Evolutionary conservation across 2,113 vertebrate species (phyloP).

Genomic region (Ictidomys tridecemlineatus): DNA sequence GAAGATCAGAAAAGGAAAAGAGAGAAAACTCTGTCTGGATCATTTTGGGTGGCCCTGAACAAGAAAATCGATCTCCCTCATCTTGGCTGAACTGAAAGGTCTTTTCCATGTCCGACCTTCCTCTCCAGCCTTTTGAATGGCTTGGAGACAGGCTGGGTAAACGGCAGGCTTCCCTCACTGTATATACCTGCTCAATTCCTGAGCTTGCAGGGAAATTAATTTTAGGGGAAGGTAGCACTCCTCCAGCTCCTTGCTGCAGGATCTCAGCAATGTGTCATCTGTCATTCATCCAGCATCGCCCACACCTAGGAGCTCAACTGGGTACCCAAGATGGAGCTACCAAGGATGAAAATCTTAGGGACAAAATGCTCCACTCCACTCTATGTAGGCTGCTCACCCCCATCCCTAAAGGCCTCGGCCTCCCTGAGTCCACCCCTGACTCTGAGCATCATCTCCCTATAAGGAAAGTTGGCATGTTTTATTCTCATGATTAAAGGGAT

Average conservation of each 20-base stretch:
- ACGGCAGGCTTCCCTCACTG: too few relatives aligned
- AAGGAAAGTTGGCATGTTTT: not conserved
- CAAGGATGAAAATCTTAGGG: not conserved
- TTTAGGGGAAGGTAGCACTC: not conserved
- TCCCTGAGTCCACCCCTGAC: not conserved
- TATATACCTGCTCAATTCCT: not conserved
- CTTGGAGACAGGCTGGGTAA: fast-evolving
- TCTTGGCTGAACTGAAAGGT: not conserved
- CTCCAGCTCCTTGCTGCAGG: not conserved
- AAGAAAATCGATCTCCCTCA: not conserved
- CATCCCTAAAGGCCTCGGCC: not conserved
- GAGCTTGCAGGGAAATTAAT: not conserved
- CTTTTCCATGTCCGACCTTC: not conserved
- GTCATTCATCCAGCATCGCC: not conserved
- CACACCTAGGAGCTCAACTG: not conserved
- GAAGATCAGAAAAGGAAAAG: not conserved
- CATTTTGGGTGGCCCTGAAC: not conserved
- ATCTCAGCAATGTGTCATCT: not conserved
- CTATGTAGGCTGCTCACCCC: not conserved
- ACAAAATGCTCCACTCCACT: not conserved
- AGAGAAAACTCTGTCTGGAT: not conserved
- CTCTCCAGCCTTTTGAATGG: not conserved
- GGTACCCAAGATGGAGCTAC: not conserved
- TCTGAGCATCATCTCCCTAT: not conserved
- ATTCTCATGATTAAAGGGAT: not conserved